Base-by-base conservation (phyloP, 2,888 invertebrate species). In the Calephelis perditalis region DNA sequence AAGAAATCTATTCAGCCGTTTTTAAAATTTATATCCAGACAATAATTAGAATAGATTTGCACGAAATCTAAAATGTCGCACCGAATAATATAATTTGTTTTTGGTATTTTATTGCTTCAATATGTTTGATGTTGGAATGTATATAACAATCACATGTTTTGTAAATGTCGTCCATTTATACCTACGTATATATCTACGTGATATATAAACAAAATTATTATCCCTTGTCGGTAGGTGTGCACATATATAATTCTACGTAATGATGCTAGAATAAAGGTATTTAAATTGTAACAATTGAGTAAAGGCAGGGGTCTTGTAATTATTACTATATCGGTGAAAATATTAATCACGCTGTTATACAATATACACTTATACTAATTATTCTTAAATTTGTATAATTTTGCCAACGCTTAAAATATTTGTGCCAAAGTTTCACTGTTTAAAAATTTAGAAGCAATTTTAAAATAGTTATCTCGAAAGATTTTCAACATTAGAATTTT, bases 341-440 rank as follows among this genome's bases (percentile, higher is more conserved):
- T 40, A 40, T 40, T 8, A 8, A 40, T 40, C 6, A 40, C 40
- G 5, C 40, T 40, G 40, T 40, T 40, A 40, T 40, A 40, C 40
- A 7, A 7, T 7, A 40, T 26, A 26, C 26, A 26, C 26, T 26
- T 26, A 40, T 40, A 40, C 8, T 40, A 40, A 40, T 4, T 40
- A 5, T 40, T 40, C 40, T 40, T 40, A 40, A 6, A 40, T 40
- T 40, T 6, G 8, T 40, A 40, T 40, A 40, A 40, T 40, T 40
- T 40, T 40, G 40, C 40, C 40, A 40, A 40, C 1, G 40, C 40
- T 40, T 40, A 40, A 40, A 26, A 49, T 10, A 52, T 35, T 52
- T 52, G 52, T 52, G 52, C 52, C 52, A 52, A 52, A 52, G 26
- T 11, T 6, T 52, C 36, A n/a, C 35, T 36, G 35, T 52, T 36